Conservation (phyloP, 2,113 vertebrate species). For the Podarcis raffonei region DNA sequence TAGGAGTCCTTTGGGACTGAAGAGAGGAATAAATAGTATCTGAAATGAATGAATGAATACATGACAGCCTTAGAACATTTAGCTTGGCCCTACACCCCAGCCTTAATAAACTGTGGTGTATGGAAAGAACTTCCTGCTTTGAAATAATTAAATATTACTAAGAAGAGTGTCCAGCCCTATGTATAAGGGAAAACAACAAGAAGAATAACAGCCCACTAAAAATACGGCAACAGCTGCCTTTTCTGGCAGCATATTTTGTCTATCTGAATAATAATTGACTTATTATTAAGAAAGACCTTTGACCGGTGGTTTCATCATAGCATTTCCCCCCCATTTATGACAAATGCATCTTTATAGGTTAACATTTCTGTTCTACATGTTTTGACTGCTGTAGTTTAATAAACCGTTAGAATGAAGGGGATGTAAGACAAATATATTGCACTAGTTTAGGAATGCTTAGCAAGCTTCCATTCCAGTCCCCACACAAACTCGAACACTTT, state of each 20-base stretch:
- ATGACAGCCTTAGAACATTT: background rate
- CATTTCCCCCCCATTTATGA: background rate
- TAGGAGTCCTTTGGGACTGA: background rate
- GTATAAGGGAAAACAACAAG: background rate
- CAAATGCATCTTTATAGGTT: background rate
- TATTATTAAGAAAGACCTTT: background rate
- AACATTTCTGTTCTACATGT: background rate
- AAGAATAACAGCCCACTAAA: background rate
- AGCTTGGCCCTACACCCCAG: background rate
- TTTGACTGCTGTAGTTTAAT: background rate
- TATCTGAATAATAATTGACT: background rate
- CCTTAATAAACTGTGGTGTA: background rate
- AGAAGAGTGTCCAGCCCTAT: background rate
- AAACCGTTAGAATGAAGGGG: background rate
- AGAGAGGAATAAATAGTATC: background rate
- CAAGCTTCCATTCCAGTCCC: background rate
- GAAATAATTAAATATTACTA: background rate
- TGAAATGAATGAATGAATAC: background rate
- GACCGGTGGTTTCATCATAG: rapidly evolving
- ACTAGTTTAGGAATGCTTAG: background rate
- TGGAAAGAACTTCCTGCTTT: no score
- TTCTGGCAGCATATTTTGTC: background rate
- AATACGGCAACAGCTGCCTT: background rate
- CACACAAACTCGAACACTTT: background rate
- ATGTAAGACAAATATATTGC: background rate